Evolutionary conservation across 2,113 vertebrate genomes (phyloP).

Genomic region (Catagonus wagneri): DNA sequence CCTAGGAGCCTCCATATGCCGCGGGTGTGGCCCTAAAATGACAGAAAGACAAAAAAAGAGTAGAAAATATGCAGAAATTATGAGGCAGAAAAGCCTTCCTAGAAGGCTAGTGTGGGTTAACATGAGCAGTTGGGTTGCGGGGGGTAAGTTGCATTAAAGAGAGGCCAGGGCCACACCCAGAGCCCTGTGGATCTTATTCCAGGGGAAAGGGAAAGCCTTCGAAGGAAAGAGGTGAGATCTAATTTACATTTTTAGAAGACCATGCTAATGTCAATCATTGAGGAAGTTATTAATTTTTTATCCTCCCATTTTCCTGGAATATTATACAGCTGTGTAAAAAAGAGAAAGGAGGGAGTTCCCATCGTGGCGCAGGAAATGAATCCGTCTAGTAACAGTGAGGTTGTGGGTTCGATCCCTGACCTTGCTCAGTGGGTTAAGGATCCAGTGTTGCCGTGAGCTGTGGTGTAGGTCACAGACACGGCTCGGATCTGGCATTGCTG

Average conservation of each 20-base stretch:
- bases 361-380: no score
- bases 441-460: no score
- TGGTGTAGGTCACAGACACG: no score
- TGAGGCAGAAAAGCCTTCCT: background rate
- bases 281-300: constrained; percentile 12
- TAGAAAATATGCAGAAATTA: background rate
- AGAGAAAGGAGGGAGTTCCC: no score
- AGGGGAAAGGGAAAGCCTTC: background rate
- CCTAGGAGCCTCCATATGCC: no score
- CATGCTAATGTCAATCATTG: background rate
- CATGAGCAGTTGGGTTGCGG: background rate
- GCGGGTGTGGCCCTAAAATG: no score
- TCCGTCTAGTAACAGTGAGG: no score
- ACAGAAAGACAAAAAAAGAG: no score
- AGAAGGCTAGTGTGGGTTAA: background rate
- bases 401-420: no score
- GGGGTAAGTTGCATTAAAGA: background rate
- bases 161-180: background rate
- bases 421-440: no score
- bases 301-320: background rate
- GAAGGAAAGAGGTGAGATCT: background rate
- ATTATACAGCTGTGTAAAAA: background rate
- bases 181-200: background rate
- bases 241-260: background rate
- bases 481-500: no score